Evolutionary conservation across 2,888 invertebrate species (phyloP).

Genomic region (Drosophila villosipedis): DNA sequence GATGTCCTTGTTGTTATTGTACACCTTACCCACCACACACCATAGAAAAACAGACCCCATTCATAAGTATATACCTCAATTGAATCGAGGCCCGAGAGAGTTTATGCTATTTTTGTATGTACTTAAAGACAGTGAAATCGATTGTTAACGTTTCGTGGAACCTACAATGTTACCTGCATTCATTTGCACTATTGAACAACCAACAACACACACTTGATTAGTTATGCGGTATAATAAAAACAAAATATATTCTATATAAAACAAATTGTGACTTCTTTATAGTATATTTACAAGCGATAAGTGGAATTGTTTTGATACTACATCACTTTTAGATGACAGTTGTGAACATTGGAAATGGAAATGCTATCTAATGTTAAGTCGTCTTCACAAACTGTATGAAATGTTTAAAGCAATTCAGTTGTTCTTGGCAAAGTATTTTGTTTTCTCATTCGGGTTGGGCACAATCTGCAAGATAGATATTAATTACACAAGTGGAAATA

Average conservation of each 20-base stretch:
- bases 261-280: conserved; percentile 18
- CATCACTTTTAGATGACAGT: conserved; percentile 47
- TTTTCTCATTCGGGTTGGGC: conserved; percentile 92
- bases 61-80: conserved; percentile 19
- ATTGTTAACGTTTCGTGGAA: conserved; percentile 47
- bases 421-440: conserved; percentile 91
- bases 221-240: conserved; percentile 63
- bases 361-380: conserved; percentile 11
- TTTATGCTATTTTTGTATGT: conserved; percentile 43
- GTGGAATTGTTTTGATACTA: conserved; percentile 25
- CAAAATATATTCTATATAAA: conserved; percentile 63
- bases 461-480: conserved; percentile 88
- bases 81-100: conserved; percentile 21
- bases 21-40: conserved; percentile 16
- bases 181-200: conserved; percentile 23
- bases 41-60: conserved; percentile 1
- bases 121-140: conserved; percentile 31
- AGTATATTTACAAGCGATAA: conserved; percentile 37
- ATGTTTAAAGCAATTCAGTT: conserved; percentile 61
- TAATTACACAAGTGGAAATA: neutral
- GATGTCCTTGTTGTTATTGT: conserved; percentile 51
- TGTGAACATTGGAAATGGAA: conserved; percentile 44
- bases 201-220: conserved; percentile 17
- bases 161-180: conserved; percentile 41
- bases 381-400: conserved; percentile 18